Evolutionary conservation across 1,140 invertebrate genomes (phyloP), one percentile per base, ranked within the genome.

Genomic region (Eupristina koningsbergeri): DNA sequence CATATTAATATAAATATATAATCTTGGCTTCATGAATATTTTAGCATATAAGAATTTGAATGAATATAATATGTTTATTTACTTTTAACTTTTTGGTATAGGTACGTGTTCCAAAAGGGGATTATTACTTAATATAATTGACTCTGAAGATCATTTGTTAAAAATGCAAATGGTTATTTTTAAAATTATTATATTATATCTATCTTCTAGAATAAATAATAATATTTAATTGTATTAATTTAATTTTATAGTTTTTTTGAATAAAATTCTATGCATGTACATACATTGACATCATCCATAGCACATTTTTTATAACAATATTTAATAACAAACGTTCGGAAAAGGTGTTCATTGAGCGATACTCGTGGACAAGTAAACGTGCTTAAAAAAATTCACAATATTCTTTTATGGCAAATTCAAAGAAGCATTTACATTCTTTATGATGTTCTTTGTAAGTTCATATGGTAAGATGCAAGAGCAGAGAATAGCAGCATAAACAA

Each of bases 401-500:
- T 73, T 73, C 41, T 45, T 45, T 73, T 73, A n/a, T 17, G n/a
- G n/a, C 41, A 73, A 45, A 45, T 73, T 74, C 45, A 47, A 74
- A 47, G 73, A 74, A 50, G 69, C 69, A 31, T 34, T 74, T 50
- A 50, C 19, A 50, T 34, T 74, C 19, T 58, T 77, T 77, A 77
- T 34, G 53, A 61, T 29, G 36, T 19, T 64, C 31, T 36, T 77
- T 34, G 36, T 53, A 41, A n/a, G 67, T 31, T 29, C 47, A 19
- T 39, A n/a, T 77, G 47, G 53, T 39, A 36, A 77, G 36, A 61
- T 2, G 75, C 17, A 53, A 53, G 50, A 19, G 11, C n/a, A 61
- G 17, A 61, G 50, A 53, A 47, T 13, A 29, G 17, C n/a, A 7
- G 73, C 61, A 67, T 79, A 79, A 79, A 79, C 61, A 79, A 79